Evolutionary conservation across 2,113 vertebrate species (phyloP), one percentile per base, ranked within the genome.

Genomic region (Empidonax alnorum): DNA sequence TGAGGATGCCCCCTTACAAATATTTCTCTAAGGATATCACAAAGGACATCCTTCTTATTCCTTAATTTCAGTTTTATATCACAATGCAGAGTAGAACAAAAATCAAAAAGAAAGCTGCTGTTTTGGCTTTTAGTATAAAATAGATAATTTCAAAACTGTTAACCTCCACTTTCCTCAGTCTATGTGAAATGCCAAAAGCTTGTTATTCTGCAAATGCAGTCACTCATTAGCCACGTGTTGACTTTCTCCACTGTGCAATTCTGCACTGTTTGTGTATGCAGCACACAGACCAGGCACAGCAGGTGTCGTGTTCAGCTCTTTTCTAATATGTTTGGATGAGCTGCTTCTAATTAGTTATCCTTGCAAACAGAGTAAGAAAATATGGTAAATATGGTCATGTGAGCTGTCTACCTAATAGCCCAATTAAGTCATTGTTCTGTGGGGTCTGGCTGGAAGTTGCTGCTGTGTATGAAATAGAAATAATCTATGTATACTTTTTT

Each of bases 291-390:
- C 16, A 62, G 14, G 25, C 93, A 81, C 88, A 95, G 94, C 83
- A 86, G 83, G 88, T 77, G 79, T 88, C 2, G 0, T 84, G 76
- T 92, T 84, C 77, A 84, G 44, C 73, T 84, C 69, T 71, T 90
- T 86, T 87, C 52, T 77, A 65, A 25, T 62, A 25, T 16, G 68
- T 84, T 96, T 81, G 72, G 90, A 94, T 92, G 92, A 71, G 47
- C 55, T 86, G 72, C 55, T 93, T 94, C 95, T 92, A 89, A 92
- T 95, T 93, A 95, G 76, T 44, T 94, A 77, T 61, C 76, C 76
- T 92, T 87, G 68, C 68, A 90, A 89, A 85, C 27, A 74, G 50
- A 67, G 63, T 20, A 76, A 86, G 88, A 73, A 95, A 84, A 90
- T 59, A 22, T 67, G 39, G 58, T 37, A 92, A 95, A 75, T 89